Conservation (phyloP, 1,140 invertebrate species). For the Sarcophaga bullata region DNA sequence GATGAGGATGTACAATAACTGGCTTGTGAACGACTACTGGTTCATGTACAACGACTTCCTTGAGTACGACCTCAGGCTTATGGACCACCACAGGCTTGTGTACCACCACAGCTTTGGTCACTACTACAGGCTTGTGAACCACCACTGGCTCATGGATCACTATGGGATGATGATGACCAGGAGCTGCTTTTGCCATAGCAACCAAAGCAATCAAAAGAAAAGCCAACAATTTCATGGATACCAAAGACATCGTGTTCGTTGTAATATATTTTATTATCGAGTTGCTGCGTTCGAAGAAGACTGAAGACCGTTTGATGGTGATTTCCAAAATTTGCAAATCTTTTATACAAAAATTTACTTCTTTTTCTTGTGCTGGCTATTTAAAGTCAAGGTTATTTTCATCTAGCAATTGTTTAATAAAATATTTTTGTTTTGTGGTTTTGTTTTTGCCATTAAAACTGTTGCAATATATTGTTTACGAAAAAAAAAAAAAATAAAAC, state of each 20-base stretch:
- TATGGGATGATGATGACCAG: slow-evolving; percentile 27
- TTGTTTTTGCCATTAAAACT: no score
- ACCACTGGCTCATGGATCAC: slow-evolving; percentile 16
- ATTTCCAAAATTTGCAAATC: neutral
- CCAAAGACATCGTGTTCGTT: slow-evolving; percentile 8
- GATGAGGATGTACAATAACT: slow-evolving; percentile 16
- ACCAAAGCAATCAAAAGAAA: neutral
- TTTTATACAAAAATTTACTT: slow-evolving; percentile 4
- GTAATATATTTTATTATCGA: neutral
- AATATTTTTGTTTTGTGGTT: neutral
- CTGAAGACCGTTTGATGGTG: neutral
- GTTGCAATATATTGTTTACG: neutral
- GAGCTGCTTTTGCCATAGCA: neutral
- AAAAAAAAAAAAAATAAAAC: neutral
- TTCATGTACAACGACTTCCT: slow-evolving; percentile 23
- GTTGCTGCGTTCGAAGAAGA: neutral
- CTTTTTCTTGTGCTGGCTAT: neutral
- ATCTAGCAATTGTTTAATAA: neutral
- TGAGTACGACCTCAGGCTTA: slow-evolving; percentile 13
- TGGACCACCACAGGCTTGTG: slow-evolving; percentile 21
- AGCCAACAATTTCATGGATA: neutral
- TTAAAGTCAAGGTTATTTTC: neutral
- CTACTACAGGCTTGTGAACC: slow-evolving; percentile 16
- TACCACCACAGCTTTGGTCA: neutral
- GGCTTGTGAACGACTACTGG: slow-evolving; percentile 23